A percentile compares a stretch with the other conserved stretches of the same genome.
Evolutionary conservation across 2,797 vertebrate genomes (phyloP).

Genomic region (Chromis chromis): DNA sequence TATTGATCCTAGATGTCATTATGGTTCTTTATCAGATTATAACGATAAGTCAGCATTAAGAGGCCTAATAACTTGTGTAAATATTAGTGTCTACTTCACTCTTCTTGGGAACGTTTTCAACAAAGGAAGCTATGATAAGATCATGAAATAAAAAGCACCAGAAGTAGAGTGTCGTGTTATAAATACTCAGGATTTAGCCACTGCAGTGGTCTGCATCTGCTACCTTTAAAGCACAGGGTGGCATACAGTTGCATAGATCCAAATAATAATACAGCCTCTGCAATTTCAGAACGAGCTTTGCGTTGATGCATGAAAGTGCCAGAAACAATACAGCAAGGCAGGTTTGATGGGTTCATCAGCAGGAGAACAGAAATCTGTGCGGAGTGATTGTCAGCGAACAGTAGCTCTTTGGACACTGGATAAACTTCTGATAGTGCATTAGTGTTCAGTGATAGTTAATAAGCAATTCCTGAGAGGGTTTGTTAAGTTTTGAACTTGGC

Average conservation of each 20-base stretch:
- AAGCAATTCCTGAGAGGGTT: too few species aligned
- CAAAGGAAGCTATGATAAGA: too few species aligned
- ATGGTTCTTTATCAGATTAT: not conserved
- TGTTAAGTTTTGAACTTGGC: too few species aligned
- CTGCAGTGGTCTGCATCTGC: not conserved
- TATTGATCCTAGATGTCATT: not conserved
- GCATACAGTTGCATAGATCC: slow-evolving; percentile 59
- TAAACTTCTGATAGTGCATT: not conserved
- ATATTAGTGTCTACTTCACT: too few species aligned
- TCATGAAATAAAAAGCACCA: too few species aligned
- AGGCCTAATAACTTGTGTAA: not conserved
- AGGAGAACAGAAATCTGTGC: slow-evolving; percentile 38
- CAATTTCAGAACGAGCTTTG: not conserved
- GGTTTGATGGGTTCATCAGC: slow-evolving; percentile 44
- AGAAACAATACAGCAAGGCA: slow-evolving; percentile 39
- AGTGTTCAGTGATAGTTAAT: too few species aligned
- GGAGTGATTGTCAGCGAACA: slow-evolving; percentile 43
- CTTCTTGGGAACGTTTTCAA: too few species aligned
- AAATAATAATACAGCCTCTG: slow-evolving; percentile 42
- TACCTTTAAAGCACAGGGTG: slow-evolving; percentile 36
- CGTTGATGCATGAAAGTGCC: slow-evolving; percentile 43
- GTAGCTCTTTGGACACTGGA: slow-evolving; percentile 21
- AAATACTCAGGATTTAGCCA: not conserved
- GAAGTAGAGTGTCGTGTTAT: too few species aligned
- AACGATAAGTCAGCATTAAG: too few species aligned